Conservation (phyloP, 1,140 invertebrate genomes). For the Saccostrea cuccullata region DNA sequence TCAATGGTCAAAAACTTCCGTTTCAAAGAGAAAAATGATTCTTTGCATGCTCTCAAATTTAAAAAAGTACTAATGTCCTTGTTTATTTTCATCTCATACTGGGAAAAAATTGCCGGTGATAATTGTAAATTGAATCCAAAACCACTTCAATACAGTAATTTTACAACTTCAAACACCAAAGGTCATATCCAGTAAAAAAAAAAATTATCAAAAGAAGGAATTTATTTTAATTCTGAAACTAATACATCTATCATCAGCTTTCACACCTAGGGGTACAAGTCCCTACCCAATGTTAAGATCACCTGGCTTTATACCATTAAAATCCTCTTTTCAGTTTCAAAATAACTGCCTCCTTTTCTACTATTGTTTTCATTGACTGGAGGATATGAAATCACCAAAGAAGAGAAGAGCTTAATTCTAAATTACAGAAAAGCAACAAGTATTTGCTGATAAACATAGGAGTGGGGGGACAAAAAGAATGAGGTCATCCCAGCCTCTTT, state of each 20-base stretch:
- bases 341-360: not conserved
- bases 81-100: not conserved
- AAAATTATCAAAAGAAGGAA: not conserved
- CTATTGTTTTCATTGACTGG: not conserved
- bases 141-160: not conserved
- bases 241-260: not conserved
- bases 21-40: not conserved
- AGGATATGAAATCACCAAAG: not conserved
- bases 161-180: not conserved
- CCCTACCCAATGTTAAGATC: not conserved
- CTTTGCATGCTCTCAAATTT: not conserved
- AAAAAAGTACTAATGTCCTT: not conserved
- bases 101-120: not conserved
- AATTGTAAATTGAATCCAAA: not conserved
- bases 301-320: slow-evolving; percentile 8
- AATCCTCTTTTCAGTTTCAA: not conserved
- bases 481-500: slow-evolving; percentile 22
- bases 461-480: not conserved
- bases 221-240: not conserved
- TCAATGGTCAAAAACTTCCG: slow-evolving; percentile 17
- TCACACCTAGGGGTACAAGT: not conserved
- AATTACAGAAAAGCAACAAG: slow-evolving; percentile 17
- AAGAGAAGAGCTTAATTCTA: not conserved
- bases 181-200: not conserved
- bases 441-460: not conserved